A percentile compares a stretch with the other conserved stretches of the same genome.
Conservation (phyloP, 1,140 invertebrate species). For the Condylostylus longicornis region DNA sequence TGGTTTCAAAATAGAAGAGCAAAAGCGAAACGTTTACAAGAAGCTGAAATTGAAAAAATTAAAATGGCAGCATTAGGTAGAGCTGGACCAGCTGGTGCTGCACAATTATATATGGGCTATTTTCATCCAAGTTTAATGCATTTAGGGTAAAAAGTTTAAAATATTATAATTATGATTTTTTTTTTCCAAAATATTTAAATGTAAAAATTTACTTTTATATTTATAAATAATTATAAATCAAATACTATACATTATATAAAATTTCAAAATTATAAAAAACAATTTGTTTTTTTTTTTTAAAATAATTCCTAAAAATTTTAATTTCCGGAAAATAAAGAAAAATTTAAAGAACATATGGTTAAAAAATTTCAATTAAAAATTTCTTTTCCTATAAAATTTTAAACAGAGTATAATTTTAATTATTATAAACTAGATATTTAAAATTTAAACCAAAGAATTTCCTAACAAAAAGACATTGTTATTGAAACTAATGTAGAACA, state of each 20-base stretch:
- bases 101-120: conserved; percentile 32
- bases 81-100: conserved; percentile 26
- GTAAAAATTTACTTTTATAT: too few species aligned
- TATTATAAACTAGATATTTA: too few species aligned
- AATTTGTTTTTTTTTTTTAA: conserved; percentile 6
- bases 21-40: conserved; percentile 86
- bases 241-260: conserved; percentile 19
- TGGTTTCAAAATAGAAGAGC: conserved; percentile 96
- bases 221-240: conserved; percentile 10
- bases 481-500: too few species aligned
- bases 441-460: too few species aligned
- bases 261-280: conserved; percentile 9
- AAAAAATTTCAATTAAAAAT: too few species aligned
- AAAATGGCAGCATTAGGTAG: conserved; percentile 54
- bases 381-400: too few species aligned
- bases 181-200: conserved; percentile 4
- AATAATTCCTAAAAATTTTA: conserved; percentile 4
- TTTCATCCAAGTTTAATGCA: conserved; percentile 32
- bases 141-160: conserved; percentile 23
- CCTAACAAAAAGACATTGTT: too few species aligned
- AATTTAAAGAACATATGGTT: too few species aligned
- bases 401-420: too few species aligned
- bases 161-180: conserved; percentile 5
- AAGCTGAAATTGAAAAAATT: conserved; percentile 83
- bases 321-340: conserved; percentile 1